Evolutionary conservation across 2,113 vertebrate genomes (phyloP), one percentile per base, ranked within the genome.

Genomic region (Vidua chalybeata): DNA sequence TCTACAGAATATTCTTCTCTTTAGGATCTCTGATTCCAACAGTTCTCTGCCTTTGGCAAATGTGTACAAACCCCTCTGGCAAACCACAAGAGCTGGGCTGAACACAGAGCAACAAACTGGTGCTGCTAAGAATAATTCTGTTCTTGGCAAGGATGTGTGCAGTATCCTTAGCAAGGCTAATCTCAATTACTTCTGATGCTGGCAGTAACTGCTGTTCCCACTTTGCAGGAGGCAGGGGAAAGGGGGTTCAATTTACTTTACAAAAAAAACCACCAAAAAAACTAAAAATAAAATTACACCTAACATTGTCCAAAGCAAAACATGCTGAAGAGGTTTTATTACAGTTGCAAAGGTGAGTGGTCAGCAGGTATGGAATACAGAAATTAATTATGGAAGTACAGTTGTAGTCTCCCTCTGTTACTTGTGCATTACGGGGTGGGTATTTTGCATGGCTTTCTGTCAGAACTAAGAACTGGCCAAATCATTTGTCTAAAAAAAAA

Each of bases 401-500:
- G 28, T 12, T 2, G 1, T 30, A 31, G 21, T 45, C 8, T 33
- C 10, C 30, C 27, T 12, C 13, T 2, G 4, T 46, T 48, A 64
- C 18, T 27, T 77, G 37, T 33, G 31, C 11, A 19, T 64, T 80
- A 54, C 41, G 66, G 26, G 6, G n/a, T 59, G 64, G 8, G 14
- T 14, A 48, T 61, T 64, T 64, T 82, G n/a, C 21, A 48, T 71
- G 43, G 27, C 12, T 90, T 66, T 82, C 46, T 89, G 35, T 78
- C 76, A 90, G 75, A 84, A 84, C 21, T 37, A 46, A 52, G 27
- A 90, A 67, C 48, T 67, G 64, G 48, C 59, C 72, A 81, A 81
- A 84, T 45, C 21, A 59, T 89, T 93, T 95, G 68, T 49, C 59
- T 81, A 89, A 93, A 92, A 83, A 72, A 79, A 79, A 74, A 69